Evolutionary conservation across 2,888 invertebrate species (phyloP).

Genomic region (Tetheella fluctuosa): DNA sequence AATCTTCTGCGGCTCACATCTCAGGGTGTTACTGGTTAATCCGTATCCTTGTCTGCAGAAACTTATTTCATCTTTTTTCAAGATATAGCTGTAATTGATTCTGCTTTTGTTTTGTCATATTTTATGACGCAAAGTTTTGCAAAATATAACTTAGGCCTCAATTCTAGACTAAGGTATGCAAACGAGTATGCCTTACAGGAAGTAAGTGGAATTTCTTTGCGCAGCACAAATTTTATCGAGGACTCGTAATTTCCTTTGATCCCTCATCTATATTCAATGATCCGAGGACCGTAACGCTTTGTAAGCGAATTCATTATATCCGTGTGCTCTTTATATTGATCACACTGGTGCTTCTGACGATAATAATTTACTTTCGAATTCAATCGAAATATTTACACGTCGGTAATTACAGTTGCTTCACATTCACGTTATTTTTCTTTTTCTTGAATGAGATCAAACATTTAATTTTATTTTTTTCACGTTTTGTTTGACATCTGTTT

Average conservation of each 20-base stretch:
- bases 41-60: conserved; percentile 57
- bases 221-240: conserved; percentile 75
- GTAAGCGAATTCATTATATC: conserved; percentile 80
- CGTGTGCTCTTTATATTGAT: conserved; percentile 62
- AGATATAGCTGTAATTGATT: conserved; percentile 40
- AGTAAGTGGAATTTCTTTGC: conserved; percentile 68
- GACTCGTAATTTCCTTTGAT: conserved; percentile 80
- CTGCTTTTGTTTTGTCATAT: conserved; percentile 24
- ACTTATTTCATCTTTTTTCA: conserved; percentile 55
- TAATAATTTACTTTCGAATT: conserved; percentile 43
- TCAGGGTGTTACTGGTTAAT: conserved; percentile 68
- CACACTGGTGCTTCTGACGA: conserved; percentile 35
- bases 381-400: conserved; percentile 28
- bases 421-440: background rate
- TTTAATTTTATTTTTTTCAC: background rate
- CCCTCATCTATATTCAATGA: conserved; percentile 83
- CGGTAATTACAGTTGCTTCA: conserved; percentile 9
- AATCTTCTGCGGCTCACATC: conserved; percentile 69
- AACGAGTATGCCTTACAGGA: conserved; percentile 58
- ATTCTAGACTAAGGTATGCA: conserved; percentile 55
- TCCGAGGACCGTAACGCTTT: conserved; percentile 74
- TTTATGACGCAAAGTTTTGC: background rate
- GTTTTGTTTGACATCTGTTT: background rate
- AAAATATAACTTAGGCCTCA: conserved; percentile 11
- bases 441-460: background rate